Evolutionary conservation across 2,797 vertebrate genomes (phyloP).

Genomic region (Garrulus glandarius): DNA sequence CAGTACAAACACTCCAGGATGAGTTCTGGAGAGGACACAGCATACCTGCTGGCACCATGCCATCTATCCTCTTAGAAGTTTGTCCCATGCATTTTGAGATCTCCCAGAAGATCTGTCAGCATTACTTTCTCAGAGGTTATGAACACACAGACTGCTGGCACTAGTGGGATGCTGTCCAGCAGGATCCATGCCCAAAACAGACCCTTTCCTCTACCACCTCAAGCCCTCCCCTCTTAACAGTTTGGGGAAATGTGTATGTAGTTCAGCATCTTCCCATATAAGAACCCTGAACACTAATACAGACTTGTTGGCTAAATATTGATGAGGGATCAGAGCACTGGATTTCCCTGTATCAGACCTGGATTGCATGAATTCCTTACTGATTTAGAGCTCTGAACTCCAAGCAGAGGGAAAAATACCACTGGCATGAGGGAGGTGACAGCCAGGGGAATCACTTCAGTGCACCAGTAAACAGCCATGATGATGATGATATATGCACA

Average conservation of each 20-base stretch:
- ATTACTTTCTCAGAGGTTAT: background rate
- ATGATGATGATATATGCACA: constrained; percentile 90
- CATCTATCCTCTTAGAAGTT: background rate
- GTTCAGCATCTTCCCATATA: background rate
- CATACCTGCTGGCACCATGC: background rate
- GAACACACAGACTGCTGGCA: background rate
- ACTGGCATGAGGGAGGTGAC: constrained; percentile 89
- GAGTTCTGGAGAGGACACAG: background rate
- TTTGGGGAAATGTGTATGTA: background rate
- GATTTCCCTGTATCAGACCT: background rate
- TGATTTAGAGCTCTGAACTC: constrained; percentile 87
- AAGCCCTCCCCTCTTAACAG: background rate
- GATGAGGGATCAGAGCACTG: background rate
- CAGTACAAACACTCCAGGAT: background rate
- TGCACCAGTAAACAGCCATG: constrained; percentile 97
- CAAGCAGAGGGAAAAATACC: constrained; percentile 90
- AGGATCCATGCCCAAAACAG: background rate
- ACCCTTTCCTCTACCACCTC: background rate
- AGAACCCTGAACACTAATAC: background rate
- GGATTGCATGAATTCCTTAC: constrained; percentile 66
- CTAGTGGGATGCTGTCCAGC: background rate
- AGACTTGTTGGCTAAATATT: background rate
- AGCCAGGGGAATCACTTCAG: constrained; percentile 91
- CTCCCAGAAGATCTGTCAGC: background rate
- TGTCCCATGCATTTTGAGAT: background rate